phyloP scores from a whole-genome alignment of 2,797 vertebrate species.

The Coluber constrictor region DNA sequence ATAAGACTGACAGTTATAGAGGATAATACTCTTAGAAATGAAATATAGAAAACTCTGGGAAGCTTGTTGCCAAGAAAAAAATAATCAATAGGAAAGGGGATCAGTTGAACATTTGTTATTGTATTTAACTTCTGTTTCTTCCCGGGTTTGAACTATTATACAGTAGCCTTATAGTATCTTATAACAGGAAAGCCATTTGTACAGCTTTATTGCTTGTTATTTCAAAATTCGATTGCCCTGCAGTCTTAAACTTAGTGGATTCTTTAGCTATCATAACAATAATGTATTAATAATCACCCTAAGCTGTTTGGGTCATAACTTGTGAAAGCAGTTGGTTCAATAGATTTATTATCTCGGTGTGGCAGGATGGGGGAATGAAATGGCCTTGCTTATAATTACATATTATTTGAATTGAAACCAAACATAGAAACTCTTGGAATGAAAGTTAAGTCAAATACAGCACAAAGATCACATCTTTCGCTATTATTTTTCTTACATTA shows the following conservation, averaged over 20 bases:
- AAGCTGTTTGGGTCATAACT: not conserved
- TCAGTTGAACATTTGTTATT: not conserved
- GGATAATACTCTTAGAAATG: conserved; percentile 4
- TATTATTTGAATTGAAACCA: not conserved
- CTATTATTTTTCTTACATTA: not conserved
- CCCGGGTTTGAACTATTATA: not conserved
- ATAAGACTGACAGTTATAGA: not conserved
- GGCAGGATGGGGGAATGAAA: not conserved
- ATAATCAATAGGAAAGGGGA: not conserved
- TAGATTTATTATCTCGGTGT: not conserved
- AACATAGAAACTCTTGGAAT: no score
- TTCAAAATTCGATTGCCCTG: not conserved
- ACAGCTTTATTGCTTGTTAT: not conserved
- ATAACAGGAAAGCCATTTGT: not conserved
- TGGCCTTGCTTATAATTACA: not conserved
- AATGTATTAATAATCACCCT: not conserved
- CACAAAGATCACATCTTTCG: not conserved
- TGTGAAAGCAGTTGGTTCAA: not conserved
- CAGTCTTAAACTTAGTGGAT: not conserved
- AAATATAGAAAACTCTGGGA: not conserved
- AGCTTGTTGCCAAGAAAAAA: not conserved
- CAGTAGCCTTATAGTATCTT: not conserved
- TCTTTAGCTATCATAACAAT: not conserved
- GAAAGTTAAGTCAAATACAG: not conserved
- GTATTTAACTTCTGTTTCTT: conserved; percentile 1